Evolutionary conservation across 2,888 invertebrate genomes (phyloP), one percentile per base, ranked within the genome.

Genomic region (Orchesellides sinensis): DNA sequence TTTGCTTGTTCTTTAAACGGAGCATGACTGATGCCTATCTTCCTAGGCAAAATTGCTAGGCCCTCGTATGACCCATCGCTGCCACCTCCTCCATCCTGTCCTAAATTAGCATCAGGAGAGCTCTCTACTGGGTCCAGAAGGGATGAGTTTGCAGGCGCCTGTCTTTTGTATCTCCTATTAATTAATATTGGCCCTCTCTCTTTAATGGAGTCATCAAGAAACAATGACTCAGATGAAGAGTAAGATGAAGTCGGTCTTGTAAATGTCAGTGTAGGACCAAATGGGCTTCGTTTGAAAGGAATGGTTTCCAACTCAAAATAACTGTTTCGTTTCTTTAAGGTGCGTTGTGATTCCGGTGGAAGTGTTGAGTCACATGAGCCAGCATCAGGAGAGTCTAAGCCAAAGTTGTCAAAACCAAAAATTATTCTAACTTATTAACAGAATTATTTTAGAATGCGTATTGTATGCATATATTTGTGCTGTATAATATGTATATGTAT

Each of bases 1-100:
- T 25, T 19, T 25, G 68, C 68, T 19, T 77, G 77, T 0, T 56
- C 59, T 1, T 21, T 3, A 1, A 47, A 8, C 1, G 25, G 21
- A 1, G 19, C 32, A 0, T 0, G 21, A n/a, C 59, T 59, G 12
- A 77, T 45, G 27, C 77, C 77, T 14, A 27, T 29, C 25, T 23
- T 68, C 6, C 77, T 66, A 3, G 77, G 77, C 2, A 47, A 5
- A 6, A 77, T 61, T 0, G n/a, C n/a, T n/a, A n/a, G n/a, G n/a
- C n/a, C n/a, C n/a, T n/a, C n/a, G n/a, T n/a, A n/a, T 52, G 52
- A 17, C 8, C 52, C 32, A 29, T 61, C 61, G n/a, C 12, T 2
- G 40, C 5, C 32, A 17, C 3, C 61, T 29, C 14, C 29, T 29
- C 40, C 40, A 40, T 40, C 40, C 40, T 40, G 14, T 8, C 10